phyloP scores from a whole-genome alignment of 2,888 invertebrate species.

The Nomada fucata region DNA sequence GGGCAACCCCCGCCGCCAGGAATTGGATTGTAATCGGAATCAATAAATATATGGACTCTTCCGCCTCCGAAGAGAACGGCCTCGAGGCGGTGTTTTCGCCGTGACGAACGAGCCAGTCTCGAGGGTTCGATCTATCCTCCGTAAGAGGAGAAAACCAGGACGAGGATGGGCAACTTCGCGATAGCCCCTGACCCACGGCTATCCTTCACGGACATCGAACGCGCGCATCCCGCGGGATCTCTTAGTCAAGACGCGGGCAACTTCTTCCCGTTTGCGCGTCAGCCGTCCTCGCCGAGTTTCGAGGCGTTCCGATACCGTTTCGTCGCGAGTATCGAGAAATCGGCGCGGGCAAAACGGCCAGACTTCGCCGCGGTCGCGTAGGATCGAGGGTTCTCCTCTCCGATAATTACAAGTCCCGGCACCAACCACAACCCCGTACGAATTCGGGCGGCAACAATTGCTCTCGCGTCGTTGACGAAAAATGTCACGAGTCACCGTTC shows the following conservation, averaged over 20 bases:
- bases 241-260: slow-evolving; percentile 76
- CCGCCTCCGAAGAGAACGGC: slow-evolving; percentile 67
- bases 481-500: slow-evolving; percentile 65
- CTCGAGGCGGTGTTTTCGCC: slow-evolving; percentile 71
- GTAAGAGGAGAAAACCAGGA: slow-evolving; percentile 67
- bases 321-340: not conserved
- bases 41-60: slow-evolving; percentile 80
- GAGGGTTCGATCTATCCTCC: slow-evolving; percentile 83
- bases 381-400: slow-evolving; percentile 24
- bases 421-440: not conserved
- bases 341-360: too few species aligned
- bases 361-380: not conserved
- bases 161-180: slow-evolving; percentile 75
- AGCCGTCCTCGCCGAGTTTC: not conserved
- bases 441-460: not conserved
- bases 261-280: not conserved
- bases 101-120: slow-evolving; percentile 82
- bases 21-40: slow-evolving; percentile 78
- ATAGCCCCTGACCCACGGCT: slow-evolving; percentile 83
- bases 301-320: not conserved
- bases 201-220: slow-evolving; percentile 82
- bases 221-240: slow-evolving; percentile 80
- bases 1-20: slow-evolving; percentile 31
- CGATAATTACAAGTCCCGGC: slow-evolving; percentile 31
- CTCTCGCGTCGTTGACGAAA: not conserved